phyloP scores from a whole-genome alignment of 2,113 vertebrate genomes.

The Carassius carassius region DNA sequence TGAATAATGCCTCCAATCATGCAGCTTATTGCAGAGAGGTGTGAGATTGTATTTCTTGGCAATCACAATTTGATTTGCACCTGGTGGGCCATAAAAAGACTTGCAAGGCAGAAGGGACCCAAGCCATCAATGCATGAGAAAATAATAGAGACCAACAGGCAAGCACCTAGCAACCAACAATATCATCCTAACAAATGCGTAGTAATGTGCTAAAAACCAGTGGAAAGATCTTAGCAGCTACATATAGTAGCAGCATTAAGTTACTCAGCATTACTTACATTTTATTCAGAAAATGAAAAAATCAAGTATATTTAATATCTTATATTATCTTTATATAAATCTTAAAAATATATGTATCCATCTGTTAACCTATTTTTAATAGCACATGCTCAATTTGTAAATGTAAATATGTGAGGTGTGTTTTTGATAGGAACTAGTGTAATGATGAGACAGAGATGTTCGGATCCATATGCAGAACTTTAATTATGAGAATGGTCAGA shows the following conservation, averaged over 20 bases:
- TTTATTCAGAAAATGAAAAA: no score
- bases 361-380: background rate
- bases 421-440: background rate
- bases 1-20: background rate
- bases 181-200: background rate
- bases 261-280: background rate
- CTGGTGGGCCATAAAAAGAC: constrained; percentile 4
- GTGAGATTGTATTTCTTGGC: background rate
- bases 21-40: background rate
- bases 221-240: background rate
- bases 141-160: background rate
- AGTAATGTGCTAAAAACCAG: background rate
- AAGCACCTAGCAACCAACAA: background rate
- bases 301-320: no score
- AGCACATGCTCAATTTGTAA: no score
- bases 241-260: background rate
- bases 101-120: background rate
- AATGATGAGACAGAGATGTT: no score
- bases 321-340: no score
- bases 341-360: background rate
- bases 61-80: background rate
- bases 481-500: no score
- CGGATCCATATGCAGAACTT: no score
- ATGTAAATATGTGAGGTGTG: background rate
- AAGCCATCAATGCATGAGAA: background rate